Conservation (phyloP, 2,888 invertebrate genomes). For the Lasioglossum malachurum region DNA sequence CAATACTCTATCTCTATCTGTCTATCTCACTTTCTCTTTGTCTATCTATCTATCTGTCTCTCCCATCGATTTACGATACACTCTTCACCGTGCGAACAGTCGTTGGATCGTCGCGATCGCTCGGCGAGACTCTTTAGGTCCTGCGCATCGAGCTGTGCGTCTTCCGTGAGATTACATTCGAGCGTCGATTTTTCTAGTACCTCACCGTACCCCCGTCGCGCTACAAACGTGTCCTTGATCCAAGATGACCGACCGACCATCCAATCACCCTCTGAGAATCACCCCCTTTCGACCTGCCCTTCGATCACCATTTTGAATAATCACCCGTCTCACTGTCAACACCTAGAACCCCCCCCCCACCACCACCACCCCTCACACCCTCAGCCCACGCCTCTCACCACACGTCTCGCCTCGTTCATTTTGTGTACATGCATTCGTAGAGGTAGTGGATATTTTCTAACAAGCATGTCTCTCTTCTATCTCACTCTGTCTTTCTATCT, state of each 20-base stretch:
- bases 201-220: slow-evolving; percentile 71
- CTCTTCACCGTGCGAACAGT: slow-evolving; percentile 9
- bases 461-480: slow-evolving; percentile 56
- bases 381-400: slow-evolving; percentile 63
- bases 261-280: slow-evolving; percentile 59
- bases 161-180: slow-evolving; percentile 70
- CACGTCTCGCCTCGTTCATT: slow-evolving; percentile 75
- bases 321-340: slow-evolving; percentile 3
- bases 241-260: slow-evolving; percentile 75
- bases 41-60: neutral
- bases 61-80: neutral
- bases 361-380: slow-evolving; percentile 8
- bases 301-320: slow-evolving; percentile 8
- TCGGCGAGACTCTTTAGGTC: slow-evolving; percentile 50
- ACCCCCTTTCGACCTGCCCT: slow-evolving; percentile 43
- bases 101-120: slow-evolving; percentile 52
- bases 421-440: slow-evolving; percentile 69
- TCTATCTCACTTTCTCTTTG: neutral
- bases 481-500: neutral
- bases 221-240: slow-evolving; percentile 70
- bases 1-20: neutral
- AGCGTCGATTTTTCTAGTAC: slow-evolving; percentile 68
- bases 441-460: slow-evolving; percentile 54
- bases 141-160: slow-evolving; percentile 63
- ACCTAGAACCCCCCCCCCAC: slow-evolving; percentile 18